Percentiles rank a stretch among this genome's conserved stretches.
These are phyloP conservation scores for Melinaea menophilus DNA, from an alignment of 2,888 invertebrate genomes.

Conservation along the genomic window DNA sequence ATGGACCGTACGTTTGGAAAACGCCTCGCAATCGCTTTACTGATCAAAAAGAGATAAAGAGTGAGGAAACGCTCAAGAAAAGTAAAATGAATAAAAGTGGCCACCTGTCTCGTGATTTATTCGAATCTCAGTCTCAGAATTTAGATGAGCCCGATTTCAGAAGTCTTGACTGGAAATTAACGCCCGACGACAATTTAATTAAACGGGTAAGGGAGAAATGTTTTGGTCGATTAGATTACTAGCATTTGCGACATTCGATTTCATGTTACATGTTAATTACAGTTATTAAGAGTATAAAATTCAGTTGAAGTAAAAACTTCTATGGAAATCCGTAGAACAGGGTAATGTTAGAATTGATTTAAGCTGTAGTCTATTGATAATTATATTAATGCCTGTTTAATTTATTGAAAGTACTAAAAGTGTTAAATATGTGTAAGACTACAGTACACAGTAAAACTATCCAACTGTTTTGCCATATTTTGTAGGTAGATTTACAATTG, in stretches of 20 bases:
- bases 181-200: conserved; percentile 59
- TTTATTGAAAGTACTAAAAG: conserved; percentile 6
- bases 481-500: background rate
- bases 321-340: conserved; percentile 59
- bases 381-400: conserved; percentile 6
- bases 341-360: conserved; percentile 46
- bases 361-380: conserved; percentile 8
- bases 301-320: conserved; percentile 40
- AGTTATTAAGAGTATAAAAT: conserved; percentile 33
- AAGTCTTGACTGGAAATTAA: conserved; percentile 55
- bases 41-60: conserved; percentile 35
- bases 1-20: conserved; percentile 49
- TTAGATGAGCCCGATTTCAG: conserved; percentile 46
- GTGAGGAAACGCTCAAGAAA: conserved; percentile 24
- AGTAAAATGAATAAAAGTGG: conserved; percentile 40
- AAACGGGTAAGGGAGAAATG: conserved; percentile 58
- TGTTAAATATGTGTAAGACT: conserved; percentile 4
- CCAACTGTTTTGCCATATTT: background rate
- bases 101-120: conserved; percentile 61
- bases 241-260: conserved; percentile 24
- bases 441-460: background rate
- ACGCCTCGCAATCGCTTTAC: conserved; percentile 41
- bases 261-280: conserved; percentile 40
- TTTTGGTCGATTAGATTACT: conserved; percentile 60
- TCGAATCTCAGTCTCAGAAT: conserved; percentile 65